Percentiles rank a stretch among this genome's conserved stretches.
These are phyloP conservation scores for Euura saliciscinereae DNA, from an alignment of 1,140 invertebrate genomes.

Conservation along the genomic window DNA sequence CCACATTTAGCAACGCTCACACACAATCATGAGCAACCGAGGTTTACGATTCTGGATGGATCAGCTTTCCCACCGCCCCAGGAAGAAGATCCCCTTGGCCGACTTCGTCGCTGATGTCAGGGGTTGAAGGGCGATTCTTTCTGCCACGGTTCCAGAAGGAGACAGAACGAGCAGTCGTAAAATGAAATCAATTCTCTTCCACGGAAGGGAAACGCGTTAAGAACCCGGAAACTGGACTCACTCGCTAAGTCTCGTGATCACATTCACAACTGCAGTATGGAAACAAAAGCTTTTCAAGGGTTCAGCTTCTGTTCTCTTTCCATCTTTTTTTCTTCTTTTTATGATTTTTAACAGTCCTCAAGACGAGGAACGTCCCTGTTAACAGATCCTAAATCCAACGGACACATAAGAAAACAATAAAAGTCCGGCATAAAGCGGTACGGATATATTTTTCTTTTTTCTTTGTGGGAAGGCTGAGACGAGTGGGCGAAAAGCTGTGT, in stretches of 20 bases:
- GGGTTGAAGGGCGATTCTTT: too few species aligned
- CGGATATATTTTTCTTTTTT: background rate
- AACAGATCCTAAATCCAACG: slow-evolving; percentile 12
- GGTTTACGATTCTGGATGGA: slow-evolving; percentile 10
- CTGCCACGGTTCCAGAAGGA: too few species aligned
- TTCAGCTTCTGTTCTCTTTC: too few species aligned
- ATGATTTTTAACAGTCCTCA: background rate
- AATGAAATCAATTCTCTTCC: slow-evolving; percentile 34
- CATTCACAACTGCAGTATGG: too few species aligned
- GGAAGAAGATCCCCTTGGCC: background rate
- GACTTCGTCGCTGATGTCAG: background rate
- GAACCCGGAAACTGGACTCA: slow-evolving; percentile 17
- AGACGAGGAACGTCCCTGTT: background rate
- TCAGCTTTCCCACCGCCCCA: background rate
- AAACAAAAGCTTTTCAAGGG: too few species aligned
- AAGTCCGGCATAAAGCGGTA: slow-evolving; percentile 1
- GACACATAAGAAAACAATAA: slow-evolving; percentile 15
- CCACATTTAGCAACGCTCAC: slow-evolving; percentile 10
- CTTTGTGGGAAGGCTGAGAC: background rate
- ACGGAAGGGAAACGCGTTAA: slow-evolving; percentile 14
- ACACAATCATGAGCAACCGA: slow-evolving; percentile 6
- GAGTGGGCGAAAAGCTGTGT: slow-evolving; percentile 1
- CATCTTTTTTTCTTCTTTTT: background rate
- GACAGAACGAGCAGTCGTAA: slow-evolving; percentile 27
- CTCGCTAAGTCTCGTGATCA: too few species aligned